Evolutionary conservation across 2,888 invertebrate genomes (phyloP).

Genomic region (Megalurothrips usitatus): DNA sequence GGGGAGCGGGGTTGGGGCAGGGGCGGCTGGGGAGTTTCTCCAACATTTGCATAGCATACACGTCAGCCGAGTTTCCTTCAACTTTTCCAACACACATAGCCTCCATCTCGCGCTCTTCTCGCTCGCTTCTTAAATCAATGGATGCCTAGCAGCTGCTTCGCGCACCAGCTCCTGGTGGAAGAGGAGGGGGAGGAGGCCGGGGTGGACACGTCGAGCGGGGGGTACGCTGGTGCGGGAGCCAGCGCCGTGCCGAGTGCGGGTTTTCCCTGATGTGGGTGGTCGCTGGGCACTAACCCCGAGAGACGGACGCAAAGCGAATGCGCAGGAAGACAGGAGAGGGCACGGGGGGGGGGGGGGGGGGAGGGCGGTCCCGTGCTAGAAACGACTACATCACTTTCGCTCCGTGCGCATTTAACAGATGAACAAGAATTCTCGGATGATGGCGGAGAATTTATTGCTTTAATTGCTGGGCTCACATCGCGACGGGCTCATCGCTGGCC

Average conservation of each 20-base stretch:
- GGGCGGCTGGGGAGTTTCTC: background rate
- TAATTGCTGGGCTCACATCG: constrained; percentile 17
- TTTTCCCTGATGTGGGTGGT: too few species aligned
- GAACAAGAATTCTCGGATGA: constrained; percentile 13
- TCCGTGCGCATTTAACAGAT: constrained; percentile 13
- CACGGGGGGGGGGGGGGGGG: background rate
- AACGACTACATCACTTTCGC: constrained; percentile 24
- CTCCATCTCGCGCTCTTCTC: background rate
- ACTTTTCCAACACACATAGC: constrained; percentile 43
- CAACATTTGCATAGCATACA: constrained; percentile 47
- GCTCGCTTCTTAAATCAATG: background rate
- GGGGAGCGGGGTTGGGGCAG: too few species aligned
- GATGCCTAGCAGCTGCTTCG: background rate
- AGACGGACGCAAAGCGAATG: too few species aligned
- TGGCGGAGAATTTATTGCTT: constrained; percentile 20
- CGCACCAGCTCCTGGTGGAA: too few species aligned
- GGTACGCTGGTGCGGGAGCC: too few species aligned
- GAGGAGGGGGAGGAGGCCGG: too few species aligned
- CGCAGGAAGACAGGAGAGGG: background rate
- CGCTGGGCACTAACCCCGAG: too few species aligned
- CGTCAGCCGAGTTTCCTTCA: constrained; percentile 53
- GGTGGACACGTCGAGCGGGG: too few species aligned
- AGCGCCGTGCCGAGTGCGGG: too few species aligned
- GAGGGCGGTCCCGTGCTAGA: background rate
- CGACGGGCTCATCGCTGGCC: background rate